Conservation (phyloP, 2,797 vertebrate genomes). For the Monodelphis domestica region DNA sequence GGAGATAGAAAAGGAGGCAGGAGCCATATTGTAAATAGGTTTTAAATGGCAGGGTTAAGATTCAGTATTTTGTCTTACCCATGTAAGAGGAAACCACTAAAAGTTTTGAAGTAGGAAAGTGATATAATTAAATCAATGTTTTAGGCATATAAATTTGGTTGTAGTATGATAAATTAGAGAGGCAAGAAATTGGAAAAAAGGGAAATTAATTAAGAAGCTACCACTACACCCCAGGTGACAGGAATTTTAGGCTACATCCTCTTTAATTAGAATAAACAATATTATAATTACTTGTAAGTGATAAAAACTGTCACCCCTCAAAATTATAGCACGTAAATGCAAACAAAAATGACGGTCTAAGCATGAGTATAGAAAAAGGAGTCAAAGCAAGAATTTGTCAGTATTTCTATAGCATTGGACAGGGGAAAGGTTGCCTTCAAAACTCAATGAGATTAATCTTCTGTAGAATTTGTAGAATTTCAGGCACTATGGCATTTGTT, state of each 20-base stretch:
- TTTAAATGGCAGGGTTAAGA: not conserved
- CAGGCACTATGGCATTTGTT: too few relatives aligned
- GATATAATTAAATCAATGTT: not conserved
- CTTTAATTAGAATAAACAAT: not conserved
- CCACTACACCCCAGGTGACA: not conserved
- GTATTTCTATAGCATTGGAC: not conserved
- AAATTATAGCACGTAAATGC: too few relatives aligned
- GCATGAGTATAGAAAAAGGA: not conserved
- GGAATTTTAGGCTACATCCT: not conserved
- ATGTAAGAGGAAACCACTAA: not conserved
- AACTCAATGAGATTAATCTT: too few relatives aligned
- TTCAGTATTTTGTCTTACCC: too few relatives aligned
- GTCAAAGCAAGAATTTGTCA: not conserved
- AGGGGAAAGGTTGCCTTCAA: not conserved
- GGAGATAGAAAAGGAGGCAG: not conserved
- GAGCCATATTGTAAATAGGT: not conserved
- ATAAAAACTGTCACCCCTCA: not conserved
- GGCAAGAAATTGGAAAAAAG: not conserved
- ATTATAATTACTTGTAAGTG: not conserved
- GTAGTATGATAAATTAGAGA: not conserved
- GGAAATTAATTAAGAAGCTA: not conserved
- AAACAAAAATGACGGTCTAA: not conserved
- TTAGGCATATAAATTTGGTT: not conserved
- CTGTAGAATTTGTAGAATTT: too few relatives aligned
- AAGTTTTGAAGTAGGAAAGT: not conserved